Evolutionary conservation across 2,797 vertebrate species (phyloP), one percentile per base, ranked within the genome.

Genomic region (Sylvia borin): DNA sequence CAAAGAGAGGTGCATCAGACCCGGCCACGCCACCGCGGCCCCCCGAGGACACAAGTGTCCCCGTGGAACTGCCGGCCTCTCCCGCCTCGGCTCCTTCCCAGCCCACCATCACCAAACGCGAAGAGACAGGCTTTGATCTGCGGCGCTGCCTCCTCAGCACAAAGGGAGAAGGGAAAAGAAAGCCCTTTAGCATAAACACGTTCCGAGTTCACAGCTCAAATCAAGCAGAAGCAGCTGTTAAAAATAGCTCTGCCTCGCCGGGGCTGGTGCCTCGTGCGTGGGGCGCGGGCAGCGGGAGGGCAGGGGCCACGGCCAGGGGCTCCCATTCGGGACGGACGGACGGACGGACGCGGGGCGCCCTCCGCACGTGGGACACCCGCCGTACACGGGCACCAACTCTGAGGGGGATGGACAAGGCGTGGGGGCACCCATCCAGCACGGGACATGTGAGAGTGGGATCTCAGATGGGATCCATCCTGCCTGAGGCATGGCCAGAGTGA

Each of bases 181-280:
- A 91, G 90, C 93, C 96, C 95, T 88, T 88, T 83, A 91, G 96
- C 95, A 93, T 91, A 90, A 97, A 95, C 93, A 94, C 66, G 58
- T 75, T 85, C 38, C 75, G 32, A 95, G 92, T 86, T 96, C 92
- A 51, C 95, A 92, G 96, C 86, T 92, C 93, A 93, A 95, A 87
- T 66, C 94, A 93, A 85, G 94, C 94, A 90, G 94, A 97, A 97
- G 92, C 45, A 3, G 86, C 76, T 38, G 94, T 72, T 96, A 95
- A 94, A 96, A 97, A 96, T 95, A 95, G 90, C 92, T 55, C 61
- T 53, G 94, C 81, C 87, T 92, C 40, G 13, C 32, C 24, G 51
- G 88, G 81, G 86, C 88, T 36, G 78, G 84, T 90, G 70, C 85
- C 88, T 71, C 29, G 18, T 19, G 60, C 0, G 20, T 24, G 11